Percentiles rank a stretch among this genome's conserved stretches.
These are phyloP conservation scores for Protaetia brevitarsis DNA, from an alignment of 1,140 invertebrate genomes.

Conservation along the genomic window DNA sequence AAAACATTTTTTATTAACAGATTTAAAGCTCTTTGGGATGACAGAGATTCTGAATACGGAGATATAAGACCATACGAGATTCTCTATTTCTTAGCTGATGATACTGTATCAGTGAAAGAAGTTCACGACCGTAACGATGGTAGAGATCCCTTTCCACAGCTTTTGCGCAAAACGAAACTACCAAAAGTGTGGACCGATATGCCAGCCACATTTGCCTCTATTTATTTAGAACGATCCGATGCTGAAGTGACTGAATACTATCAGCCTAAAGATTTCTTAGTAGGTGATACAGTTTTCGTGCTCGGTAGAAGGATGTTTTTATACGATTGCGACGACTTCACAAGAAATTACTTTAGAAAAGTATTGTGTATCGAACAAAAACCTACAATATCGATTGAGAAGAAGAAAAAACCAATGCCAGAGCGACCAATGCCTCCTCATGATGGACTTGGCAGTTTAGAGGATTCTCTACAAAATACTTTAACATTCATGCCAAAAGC, in stretches of 20 bases:
- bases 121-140: conserved; percentile 66
- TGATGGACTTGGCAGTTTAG: conserved; percentile 68
- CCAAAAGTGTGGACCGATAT: conserved; percentile 66
- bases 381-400: conserved; percentile 36
- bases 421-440: conserved; percentile 56
- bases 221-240: conserved; percentile 63
- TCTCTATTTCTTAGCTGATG: conserved; percentile 75
- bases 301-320: conserved; percentile 70
- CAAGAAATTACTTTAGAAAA: conserved; percentile 63
- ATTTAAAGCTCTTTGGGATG: conserved; percentile 78
- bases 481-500: conserved; percentile 64
- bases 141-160: conserved; percentile 67
- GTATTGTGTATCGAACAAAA: conserved; percentile 44
- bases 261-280: conserved; percentile 68
- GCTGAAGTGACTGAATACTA: conserved; percentile 73
- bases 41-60: conserved; percentile 62
- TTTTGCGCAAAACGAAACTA: conserved; percentile 73
- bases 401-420: conserved; percentile 31
- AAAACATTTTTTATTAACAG: conserved; percentile 47
- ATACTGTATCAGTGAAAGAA: conserved; percentile 75
- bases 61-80: conserved; percentile 61
- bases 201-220: conserved; percentile 55
- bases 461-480: conserved; percentile 71
- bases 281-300: conserved; percentile 67
- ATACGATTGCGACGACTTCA: conserved; percentile 77